Conservation (phyloP, 2,888 invertebrate species). For the Eupithecia subumbrata region DNA sequence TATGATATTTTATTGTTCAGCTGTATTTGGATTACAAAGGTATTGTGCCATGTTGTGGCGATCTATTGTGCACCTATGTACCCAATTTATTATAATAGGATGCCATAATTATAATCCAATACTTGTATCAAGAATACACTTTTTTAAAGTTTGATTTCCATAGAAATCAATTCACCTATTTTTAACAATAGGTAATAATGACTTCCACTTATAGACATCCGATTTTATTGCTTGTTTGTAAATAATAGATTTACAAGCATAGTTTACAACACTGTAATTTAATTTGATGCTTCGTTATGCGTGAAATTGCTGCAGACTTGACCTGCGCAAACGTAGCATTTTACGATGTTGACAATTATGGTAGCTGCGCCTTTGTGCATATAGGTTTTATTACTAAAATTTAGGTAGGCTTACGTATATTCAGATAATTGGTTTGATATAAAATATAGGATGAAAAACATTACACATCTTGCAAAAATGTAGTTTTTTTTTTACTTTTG, state of each 20-base stretch:
- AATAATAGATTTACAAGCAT: slow-evolving; percentile 12
- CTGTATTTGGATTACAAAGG: slow-evolving; percentile 19
- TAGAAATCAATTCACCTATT: too few species aligned
- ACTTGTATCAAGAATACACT: not conserved
- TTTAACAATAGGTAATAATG: not conserved
- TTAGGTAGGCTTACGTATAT: not conserved
- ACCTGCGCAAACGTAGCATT: slow-evolving; percentile 7
- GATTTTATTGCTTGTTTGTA: not conserved
- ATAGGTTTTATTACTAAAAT: not conserved
- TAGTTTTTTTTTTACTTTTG: too few species aligned
- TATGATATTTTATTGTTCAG: slow-evolving; percentile 28
- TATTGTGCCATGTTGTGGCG: not conserved
- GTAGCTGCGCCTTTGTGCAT: not conserved
- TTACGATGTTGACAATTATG: slow-evolving; percentile 6
- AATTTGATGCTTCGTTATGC: slow-evolving; percentile 10
- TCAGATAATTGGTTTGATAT: not conserved
- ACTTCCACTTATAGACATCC: not conserved
- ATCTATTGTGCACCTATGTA: slow-evolving; percentile 2
- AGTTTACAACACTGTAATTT: slow-evolving; percentile 14
- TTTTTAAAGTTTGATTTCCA: not conserved
- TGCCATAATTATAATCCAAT: slow-evolving; percentile 5
- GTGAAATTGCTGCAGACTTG: slow-evolving; percentile 6
- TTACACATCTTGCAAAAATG: too few species aligned
- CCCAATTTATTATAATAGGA: slow-evolving; percentile 3
- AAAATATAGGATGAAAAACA: not conserved